Evolutionary conservation across 2,797 vertebrate genomes (phyloP), one percentile per base, ranked within the genome.

Genomic region (Podarcis lilfordi): DNA sequence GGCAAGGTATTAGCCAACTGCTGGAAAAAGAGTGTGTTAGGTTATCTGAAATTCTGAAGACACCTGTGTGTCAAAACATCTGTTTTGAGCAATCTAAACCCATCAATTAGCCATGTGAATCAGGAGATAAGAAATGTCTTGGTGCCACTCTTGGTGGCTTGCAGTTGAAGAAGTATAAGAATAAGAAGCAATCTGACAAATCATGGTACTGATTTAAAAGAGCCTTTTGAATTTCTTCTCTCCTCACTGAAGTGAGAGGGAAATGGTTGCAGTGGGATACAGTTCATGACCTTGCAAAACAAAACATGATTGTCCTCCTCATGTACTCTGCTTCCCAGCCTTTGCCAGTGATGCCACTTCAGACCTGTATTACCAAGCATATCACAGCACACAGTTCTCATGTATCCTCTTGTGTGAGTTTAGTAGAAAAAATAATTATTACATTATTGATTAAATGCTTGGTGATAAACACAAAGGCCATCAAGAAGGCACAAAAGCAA

Each of bases 391-490:
- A 84, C 37, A 87, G 87, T 93, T 71, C 75, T 91, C 92, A 92
- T 88, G 84, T 91, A 89, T 92, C 50, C 50, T 84, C 88, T 82
- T 91, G 25, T 88, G 82, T 82, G 40, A 82, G 50, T 76, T 77
- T 50, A 94, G 59, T 1, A 91, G 88, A 90, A 94, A 85, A 94
- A 94, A 85, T 86, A 94, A 89, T 92, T 93, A 91, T 90, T 86
- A 92, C 88, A 90, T 88, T 95, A 91, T 90, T 93, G 86, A 93
- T 92, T 92, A 92, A 91, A 74, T 89, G 40, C 80, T 94, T 94
- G 89, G 37, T 82, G 82, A 92, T 91, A 91, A 92, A 89, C 59
- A 92, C 79, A 92, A 92, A 92, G 87, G 59, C 37, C 1, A 0
- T 76, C 78, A 88, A 93, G 80, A 85, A 93, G 94, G 85, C 77